Evolutionary conservation across 2,797 vertebrate species (phyloP), one percentile per base, ranked within the genome.

Genomic region (Borostomias antarcticus): DNA sequence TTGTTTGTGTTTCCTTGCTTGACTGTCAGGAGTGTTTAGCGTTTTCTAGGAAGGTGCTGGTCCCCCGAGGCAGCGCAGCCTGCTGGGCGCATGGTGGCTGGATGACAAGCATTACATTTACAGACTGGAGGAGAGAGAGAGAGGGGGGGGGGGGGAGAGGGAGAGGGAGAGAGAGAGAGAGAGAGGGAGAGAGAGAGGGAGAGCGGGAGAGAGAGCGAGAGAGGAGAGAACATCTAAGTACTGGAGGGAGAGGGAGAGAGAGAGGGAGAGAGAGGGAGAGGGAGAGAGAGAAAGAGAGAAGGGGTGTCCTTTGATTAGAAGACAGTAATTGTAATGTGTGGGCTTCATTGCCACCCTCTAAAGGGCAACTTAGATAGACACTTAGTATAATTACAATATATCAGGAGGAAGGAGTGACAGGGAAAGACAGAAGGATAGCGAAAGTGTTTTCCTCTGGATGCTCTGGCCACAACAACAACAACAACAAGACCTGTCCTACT

Each of bases 261-360:
- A 47, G 47, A 52, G 13, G 23, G 17, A 26, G 5, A 30, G 15
- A 9, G 21, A 21, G 19, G 47, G 45, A n/a, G 3, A 47, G 45
- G 15, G 13, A 17, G 21, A 1, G 21, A 47, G 1, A 3, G 45
- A 47, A 19, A 47, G 45, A 47, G 45, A 47, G 17, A 19, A 47
- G 21, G 28, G 23, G 28, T 58, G 21, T 23, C 10, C n/a, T 58
- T 40, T 71, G 69, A 75, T 64, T 75, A 65, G 80, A 84, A 28
- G 48, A 69, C 84, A 77, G 29, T 82, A 71, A 84, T 79, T 73
- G 80, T 80, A 80, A 77, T 66, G 43, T 79, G 75, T 78, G 64
- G 66, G 29, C 21, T 70, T 76, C 59, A 47, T 51, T 69, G 45
- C 8, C 19, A 43, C 56, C 26, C 23, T 1, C 40, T 50, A 77